These are phyloP conservation scores for Kradibia gibbosae DNA, from an alignment of 1,140 invertebrate species.

Conservation along the genomic window DNA sequence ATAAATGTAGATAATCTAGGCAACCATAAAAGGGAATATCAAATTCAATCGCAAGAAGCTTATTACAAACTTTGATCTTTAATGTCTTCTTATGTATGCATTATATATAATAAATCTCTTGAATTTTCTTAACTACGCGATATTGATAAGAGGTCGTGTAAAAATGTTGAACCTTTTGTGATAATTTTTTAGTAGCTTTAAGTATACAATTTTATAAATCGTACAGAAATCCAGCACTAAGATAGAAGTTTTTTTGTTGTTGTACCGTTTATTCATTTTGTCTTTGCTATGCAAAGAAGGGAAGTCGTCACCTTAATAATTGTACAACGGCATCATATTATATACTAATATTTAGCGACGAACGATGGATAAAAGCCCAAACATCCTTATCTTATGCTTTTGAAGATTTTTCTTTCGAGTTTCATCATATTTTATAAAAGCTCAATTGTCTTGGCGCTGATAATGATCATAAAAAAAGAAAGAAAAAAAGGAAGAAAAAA, in stretches of 20 bases:
- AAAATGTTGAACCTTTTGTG: constrained; percentile 16
- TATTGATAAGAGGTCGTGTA: constrained; percentile 15
- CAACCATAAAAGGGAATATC: not conserved
- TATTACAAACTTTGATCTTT: not conserved
- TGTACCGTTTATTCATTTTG: too few species aligned
- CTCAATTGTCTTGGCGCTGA: not conserved
- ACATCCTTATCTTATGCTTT: too few species aligned
- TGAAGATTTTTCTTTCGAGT: too few species aligned
- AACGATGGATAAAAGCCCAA: too few species aligned
- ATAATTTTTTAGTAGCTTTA: not conserved
- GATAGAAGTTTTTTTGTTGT: constrained; percentile 8
- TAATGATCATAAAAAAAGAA: not conserved
- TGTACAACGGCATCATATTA: too few species aligned
- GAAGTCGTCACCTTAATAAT: too few species aligned
- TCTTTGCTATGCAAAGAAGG: too few species aligned
- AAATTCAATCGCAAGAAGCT: not conserved
- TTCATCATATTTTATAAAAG: not conserved
- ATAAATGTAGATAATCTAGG: constrained; percentile 3
- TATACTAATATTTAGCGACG: too few species aligned
- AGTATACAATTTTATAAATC: constrained; percentile 31
- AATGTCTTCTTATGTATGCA: not conserved
- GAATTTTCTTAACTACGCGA: constrained; percentile 12
- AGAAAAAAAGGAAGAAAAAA: not conserved
- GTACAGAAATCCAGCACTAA: constrained; percentile 3
- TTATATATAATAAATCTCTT: constrained; percentile 37